Conservation (phyloP, 2,113 vertebrate species). For the Spilogale gracilis region DNA sequence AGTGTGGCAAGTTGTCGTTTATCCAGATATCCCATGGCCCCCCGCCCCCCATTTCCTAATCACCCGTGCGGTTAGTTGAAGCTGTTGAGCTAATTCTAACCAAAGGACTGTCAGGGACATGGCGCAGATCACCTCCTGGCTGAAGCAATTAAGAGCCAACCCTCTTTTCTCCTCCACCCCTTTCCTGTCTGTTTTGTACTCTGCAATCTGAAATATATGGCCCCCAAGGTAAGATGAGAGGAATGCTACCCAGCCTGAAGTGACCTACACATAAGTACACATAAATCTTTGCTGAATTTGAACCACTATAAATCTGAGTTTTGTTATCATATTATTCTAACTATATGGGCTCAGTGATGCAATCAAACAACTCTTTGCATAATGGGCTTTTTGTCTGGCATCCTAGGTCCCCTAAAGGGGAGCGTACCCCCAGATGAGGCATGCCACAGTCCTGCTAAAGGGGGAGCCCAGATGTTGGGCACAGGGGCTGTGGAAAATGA, state of each 20-base stretch:
- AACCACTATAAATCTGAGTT: not conserved
- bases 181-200: not conserved
- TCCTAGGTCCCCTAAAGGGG: not conserved
- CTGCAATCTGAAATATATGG: not conserved
- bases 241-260: not conserved
- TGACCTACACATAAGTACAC: rapidly evolving
- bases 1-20: not conserved
- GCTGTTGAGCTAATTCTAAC: not conserved
- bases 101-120: no score
- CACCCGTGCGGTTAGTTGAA: not conserved
- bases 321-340: not conserved
- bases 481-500: not conserved
- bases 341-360: not conserved
- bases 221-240: not conserved
- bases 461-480: not conserved
- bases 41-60: not conserved
- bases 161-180: not conserved
- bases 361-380: not conserved
- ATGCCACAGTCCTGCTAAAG: not conserved
- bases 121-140: not conserved
- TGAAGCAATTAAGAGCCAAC: not conserved
- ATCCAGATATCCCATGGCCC: no score
- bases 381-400: not conserved
- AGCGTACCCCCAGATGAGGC: not conserved
- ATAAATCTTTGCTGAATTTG: not conserved